Percentiles rank a stretch among this genome's conserved stretches.
Evolutionary conservation across 2,797 vertebrate species (phyloP).

Genomic region (Molossus alvarezi): DNA sequence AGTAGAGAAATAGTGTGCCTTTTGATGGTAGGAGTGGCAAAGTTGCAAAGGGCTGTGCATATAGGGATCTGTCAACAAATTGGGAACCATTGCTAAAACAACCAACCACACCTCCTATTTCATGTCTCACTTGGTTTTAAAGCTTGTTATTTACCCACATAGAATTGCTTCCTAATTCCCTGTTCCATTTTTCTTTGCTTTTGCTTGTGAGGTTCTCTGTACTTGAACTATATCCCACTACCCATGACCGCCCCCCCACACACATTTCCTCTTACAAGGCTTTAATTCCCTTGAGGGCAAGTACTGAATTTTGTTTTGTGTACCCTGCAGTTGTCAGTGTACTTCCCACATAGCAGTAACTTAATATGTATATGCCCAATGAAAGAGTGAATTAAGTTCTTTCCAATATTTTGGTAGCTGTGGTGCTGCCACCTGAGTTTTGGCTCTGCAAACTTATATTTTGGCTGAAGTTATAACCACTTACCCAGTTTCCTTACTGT

Average conservation of each 20-base stretch:
- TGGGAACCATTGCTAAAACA: not conserved
- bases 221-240: not conserved
- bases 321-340: not conserved
- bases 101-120: not conserved
- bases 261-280: not conserved
- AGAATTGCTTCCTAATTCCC: not conserved
- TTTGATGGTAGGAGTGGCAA: not conserved
- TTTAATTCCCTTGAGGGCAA: slow-evolving; percentile 54
- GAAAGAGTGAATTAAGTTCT: slow-evolving; percentile 38
- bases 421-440: not conserved
- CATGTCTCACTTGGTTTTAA: slow-evolving; percentile 49
- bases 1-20: not conserved
- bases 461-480: not conserved
- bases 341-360: slow-evolving; percentile 22
- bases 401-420: slow-evolving; percentile 39
- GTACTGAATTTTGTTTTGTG: slow-evolving; percentile 20
- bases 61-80: slow-evolving; percentile 20
- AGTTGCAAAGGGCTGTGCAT: not conserved
- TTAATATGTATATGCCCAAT: not conserved
- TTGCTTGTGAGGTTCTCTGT: not conserved
- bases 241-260: not conserved
- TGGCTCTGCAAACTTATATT: not conserved
- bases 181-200: slow-evolving; percentile 13
- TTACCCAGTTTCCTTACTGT: not conserved
- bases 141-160: not conserved